phyloP scores from a whole-genome alignment of 2,113 vertebrate species.

The Gallinago paraguaiae region DNA sequence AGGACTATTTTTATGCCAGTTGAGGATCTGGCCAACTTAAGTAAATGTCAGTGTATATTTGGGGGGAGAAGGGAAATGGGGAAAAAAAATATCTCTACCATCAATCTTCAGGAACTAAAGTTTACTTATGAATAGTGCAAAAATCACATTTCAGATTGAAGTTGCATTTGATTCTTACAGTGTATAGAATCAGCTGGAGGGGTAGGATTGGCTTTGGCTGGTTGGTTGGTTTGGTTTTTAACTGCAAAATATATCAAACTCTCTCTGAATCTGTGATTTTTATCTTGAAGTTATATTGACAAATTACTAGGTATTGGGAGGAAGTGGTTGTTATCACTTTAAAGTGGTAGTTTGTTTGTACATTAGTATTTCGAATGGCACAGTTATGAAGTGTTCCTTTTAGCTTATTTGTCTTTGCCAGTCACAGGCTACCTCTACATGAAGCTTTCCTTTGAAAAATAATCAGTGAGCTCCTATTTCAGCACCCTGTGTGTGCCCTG shows the following conservation, averaged over 20 bases:
- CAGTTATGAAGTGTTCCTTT: background rate
- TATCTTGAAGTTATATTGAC: background rate
- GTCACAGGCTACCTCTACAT: background rate
- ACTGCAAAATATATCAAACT: background rate
- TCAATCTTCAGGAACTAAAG: background rate
- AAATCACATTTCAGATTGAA: background rate
- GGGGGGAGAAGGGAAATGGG: rapidly evolving
- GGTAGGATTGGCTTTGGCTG: background rate
- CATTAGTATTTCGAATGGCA: background rate
- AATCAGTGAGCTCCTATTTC: background rate
- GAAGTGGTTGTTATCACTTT: background rate
- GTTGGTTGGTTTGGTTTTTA: background rate
- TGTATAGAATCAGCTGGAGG: background rate
- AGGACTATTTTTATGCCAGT: background rate
- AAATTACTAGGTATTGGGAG: background rate
- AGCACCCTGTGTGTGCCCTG: background rate
- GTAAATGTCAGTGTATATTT: background rate
- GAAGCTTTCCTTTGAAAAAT: background rate
- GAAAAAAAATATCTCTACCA: background rate
- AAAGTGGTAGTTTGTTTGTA: background rate
- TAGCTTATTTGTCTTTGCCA: background rate
- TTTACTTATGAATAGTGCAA: background rate
- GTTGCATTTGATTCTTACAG: background rate
- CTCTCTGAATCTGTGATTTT: background rate
- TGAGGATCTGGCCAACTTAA: background rate